Percentiles rank a stretch among this genome's conserved stretches.
Evolutionary conservation across 92 coral and sea anemone species (phyloP).

Genomic region (Blastomussa wellsi): DNA sequence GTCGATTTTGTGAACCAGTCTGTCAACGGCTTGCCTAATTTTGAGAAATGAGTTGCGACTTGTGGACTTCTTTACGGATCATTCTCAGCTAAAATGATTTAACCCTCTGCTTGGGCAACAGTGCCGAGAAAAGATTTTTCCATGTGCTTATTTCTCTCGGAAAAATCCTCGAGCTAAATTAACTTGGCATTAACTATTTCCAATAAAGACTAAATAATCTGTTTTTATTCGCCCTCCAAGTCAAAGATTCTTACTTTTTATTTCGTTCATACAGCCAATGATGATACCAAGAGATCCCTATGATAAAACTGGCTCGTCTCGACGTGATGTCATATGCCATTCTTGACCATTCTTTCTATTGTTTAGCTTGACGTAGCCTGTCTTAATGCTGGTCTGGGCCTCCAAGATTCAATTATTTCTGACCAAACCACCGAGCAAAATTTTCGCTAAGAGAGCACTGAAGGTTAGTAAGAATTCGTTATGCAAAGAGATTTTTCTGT

Average conservation of each 20-base stretch:
- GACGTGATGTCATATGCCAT: background rate
- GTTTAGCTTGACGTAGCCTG: background rate
- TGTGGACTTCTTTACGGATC: background rate
- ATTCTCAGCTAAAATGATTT: no score
- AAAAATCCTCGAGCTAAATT: background rate
- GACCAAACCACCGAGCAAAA: background rate
- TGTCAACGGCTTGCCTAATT: background rate
- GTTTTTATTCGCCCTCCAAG: background rate
- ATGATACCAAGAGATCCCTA: background rate
- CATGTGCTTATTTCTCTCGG: background rate
- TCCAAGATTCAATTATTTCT: background rate
- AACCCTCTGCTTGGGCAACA: no score
- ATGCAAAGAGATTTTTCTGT: background rate
- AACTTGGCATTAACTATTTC: background rate
- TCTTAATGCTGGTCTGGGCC: background rate
- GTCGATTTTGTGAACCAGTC: background rate
- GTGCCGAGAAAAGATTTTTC: background rate
- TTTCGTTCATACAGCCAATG: background rate
- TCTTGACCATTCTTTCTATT: background rate
- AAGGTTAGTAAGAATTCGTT: background rate
- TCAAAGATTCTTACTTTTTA: background rate
- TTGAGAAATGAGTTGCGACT: background rate
- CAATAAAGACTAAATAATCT: background rate
- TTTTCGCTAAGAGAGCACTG: background rate
- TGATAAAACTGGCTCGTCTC: background rate